Evolutionary conservation across 2,797 vertebrate genomes (phyloP), one percentile per base, ranked within the genome.

Genomic region (Eulemur rubriventer): DNA sequence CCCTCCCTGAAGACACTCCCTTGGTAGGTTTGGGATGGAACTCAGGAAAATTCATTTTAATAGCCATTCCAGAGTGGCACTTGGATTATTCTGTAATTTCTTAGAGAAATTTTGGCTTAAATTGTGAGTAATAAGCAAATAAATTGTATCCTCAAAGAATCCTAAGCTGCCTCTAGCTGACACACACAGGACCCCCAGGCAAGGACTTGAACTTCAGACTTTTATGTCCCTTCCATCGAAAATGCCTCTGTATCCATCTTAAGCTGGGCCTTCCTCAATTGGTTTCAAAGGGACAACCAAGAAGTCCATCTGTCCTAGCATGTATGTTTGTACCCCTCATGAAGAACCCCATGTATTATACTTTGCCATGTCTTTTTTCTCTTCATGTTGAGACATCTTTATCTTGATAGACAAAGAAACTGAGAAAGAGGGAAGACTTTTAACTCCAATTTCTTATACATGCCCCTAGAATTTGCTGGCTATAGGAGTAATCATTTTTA

Each of bases 301-400:
- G 48, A 8, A 41, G 18, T 5, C 1, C 0, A 1, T 8, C 28
- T n/a, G 50, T n/a, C 7, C 43, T 6, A 17, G 18, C 4, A 2
- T 7, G 16, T 4, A n/a, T 14, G 16, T 8, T n/a, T 38, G 17
- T 22, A 18, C 1, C 26, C 26, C 6, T 28, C 18, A 0, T 4
- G 30, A 17, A 18, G 1, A 1, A 8, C 2, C 6, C 28, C 4
- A 0, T 2, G 33, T 57, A 33, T n/a, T 4, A 7, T 2, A 0
- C 10, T 11, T 22, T 0, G 9, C 16, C 55, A 11, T 57, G 2
- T 65, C 3, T 14, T 70, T 5, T 81, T 18, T 24, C n/a, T 76
- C 33, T 55, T 50, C 48, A 12, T 28, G 4, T 14, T 16, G 8
- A 46, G 63, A 69, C 14, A 4, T 7, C 8, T 22, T 63, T 24